These are phyloP conservation scores for Anabacerthia variegaticeps DNA, from an alignment of 2,797 vertebrate species.

Conservation along the genomic window DNA sequence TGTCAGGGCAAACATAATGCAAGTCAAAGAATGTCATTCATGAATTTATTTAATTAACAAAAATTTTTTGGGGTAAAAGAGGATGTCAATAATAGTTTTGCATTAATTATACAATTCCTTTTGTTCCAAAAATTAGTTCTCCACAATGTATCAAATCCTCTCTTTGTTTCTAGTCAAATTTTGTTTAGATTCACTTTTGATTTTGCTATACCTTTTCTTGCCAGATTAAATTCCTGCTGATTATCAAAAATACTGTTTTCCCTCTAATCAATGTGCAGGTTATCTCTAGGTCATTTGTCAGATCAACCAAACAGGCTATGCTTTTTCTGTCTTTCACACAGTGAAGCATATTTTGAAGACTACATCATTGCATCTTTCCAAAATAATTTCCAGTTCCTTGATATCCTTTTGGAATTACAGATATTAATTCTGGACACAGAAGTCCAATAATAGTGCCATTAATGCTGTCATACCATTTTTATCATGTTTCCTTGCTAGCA, in stretches of 20 bases:
- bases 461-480: background rate
- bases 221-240: background rate
- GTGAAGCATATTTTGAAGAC: background rate
- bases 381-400: background rate
- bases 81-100: background rate
- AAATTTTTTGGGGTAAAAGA: background rate
- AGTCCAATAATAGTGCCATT: constrained; percentile 7
- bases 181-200: background rate
- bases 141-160: background rate
- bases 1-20: background rate
- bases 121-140: background rate
- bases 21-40: background rate
- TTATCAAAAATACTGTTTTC: background rate
- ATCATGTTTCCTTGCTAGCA: background rate
- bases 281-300: background rate
- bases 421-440: constrained; percentile 6
- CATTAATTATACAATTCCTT: background rate
- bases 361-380: background rate
- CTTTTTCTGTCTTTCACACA: background rate
- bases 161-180: background rate
- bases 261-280: background rate
- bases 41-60: background rate
- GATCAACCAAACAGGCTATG: background rate
- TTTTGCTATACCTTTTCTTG: background rate
- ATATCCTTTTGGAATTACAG: background rate